Evolutionary conservation across 2,888 invertebrate species (phyloP), one percentile per base, ranked within the genome.

Genomic region (Acleris emargana): DNA sequence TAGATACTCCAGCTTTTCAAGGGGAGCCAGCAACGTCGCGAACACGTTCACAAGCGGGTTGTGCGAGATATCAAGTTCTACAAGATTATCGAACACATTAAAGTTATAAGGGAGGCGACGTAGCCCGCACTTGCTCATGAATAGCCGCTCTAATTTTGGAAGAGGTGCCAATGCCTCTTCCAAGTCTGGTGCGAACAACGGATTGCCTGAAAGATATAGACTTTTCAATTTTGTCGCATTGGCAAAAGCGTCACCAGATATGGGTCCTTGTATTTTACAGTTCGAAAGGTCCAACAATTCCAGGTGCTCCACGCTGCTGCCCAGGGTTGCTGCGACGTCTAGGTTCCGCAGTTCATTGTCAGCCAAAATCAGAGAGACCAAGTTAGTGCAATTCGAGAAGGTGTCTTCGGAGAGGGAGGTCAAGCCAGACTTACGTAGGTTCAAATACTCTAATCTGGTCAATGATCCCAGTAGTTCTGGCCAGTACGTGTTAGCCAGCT

Each of bases 21-120:
- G 81, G 0, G 95, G 95, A 3, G 94, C 94, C 18, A 95, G 81
- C 28, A 95, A 80, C 72, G 93, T 93, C 7, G 94, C 94, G 77
- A 95, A 95, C 0, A 95, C 95, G 74, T 95, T 94, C 52, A 94
- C 93, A 1, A 96, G 84, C 1, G 96, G 95, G 82, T 96, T 96
- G 76, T 94, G 93, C 0, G 95, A 95, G 76, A 96, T 94, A 74
- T 95, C 95, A 47, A 96, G 86, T 76, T 95, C 95, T 72, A 94
- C 93, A 18, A 96, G 90, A 76, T 94, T 93, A 72, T 94, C 94
- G 67, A 95, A 94, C 17, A 94, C 93, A 73, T 95, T 93, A 76
- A 96, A 95, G 28, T 94, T 94, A 71, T 95, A 93, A 1, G 95
- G 96, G 45, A 96, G 84, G 63, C 93, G 93, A 20, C 92, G 93